A percentile compares a stretch with the other conserved stretches of the same genome.
These are phyloP conservation scores for Heterocephalus glaber DNA, from an alignment of 2,113 vertebrate species.

Conservation along the genomic window DNA sequence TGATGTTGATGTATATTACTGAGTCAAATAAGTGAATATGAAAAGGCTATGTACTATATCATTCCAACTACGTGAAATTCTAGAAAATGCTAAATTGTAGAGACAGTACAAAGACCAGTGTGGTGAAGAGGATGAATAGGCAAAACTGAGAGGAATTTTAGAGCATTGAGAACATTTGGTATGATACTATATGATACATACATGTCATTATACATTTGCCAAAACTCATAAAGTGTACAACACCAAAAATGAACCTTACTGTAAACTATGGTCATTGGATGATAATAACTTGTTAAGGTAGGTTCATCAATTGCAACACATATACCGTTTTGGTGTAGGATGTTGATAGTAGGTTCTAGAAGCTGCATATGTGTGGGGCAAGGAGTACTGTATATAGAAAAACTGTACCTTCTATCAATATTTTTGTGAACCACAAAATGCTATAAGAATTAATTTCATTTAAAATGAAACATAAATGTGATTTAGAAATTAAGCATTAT, in stretches of 20 bases:
- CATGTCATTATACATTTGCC: not conserved
- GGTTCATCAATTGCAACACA: not conserved
- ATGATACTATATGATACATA: not conserved
- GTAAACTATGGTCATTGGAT: not conserved
- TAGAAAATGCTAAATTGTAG: not conserved
- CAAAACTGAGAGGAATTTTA: not conserved
- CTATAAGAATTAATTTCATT: not conserved
- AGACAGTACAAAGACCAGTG: not conserved
- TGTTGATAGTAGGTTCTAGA: not conserved
- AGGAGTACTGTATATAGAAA: not conserved
- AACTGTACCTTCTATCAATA: not conserved
- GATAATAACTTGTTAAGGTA: not conserved
- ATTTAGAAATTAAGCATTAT: conserved; percentile 13
- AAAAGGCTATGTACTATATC: not conserved
- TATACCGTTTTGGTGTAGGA: not conserved
- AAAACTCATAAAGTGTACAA: not conserved
- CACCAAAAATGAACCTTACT: not conserved
- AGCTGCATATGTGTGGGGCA: not conserved
- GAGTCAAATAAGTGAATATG: not conserved
- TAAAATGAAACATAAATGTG: conserved; percentile 24
- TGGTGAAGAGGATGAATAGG: not conserved
- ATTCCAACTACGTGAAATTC: not conserved
- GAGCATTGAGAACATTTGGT: not conserved
- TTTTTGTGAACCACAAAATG: not conserved
- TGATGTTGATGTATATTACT: conserved; percentile 42